Evolutionary conservation across 2,888 invertebrate species (phyloP).

Genomic region (Troides helena): DNA sequence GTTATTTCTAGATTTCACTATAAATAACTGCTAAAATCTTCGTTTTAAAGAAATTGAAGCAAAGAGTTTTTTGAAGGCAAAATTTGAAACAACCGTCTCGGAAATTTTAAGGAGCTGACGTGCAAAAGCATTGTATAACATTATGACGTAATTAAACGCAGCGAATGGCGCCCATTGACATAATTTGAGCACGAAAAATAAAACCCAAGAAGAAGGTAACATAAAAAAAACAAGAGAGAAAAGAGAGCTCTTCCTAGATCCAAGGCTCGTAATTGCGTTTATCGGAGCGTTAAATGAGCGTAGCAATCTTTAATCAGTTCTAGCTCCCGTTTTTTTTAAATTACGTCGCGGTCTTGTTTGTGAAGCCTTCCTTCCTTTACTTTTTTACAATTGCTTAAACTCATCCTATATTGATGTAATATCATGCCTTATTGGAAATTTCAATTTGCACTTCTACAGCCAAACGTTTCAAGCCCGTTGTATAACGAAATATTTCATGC

Average conservation of each 20-base stretch:
- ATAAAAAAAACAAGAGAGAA: conserved; percentile 50
- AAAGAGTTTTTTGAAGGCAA: neutral
- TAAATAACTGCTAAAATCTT: too few species aligned
- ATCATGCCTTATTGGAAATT: conserved; percentile 25
- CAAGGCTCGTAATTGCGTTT: conserved; percentile 67
- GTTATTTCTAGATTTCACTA: too few species aligned
- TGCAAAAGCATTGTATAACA: neutral
- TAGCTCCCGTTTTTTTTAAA: conserved; percentile 46
- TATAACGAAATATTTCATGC: neutral
- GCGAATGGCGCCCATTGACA: conserved; percentile 35
- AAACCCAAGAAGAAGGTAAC: conserved; percentile 41
- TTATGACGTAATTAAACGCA: conserved; percentile 22
- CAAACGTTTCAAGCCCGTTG: neutral
- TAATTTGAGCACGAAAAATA: conserved; percentile 37
- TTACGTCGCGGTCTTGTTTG: conserved; percentile 44
- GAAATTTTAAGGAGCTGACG: neutral
- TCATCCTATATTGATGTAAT: conserved; percentile 29
- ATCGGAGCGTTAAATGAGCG: conserved; percentile 75
- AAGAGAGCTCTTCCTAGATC: conserved; percentile 53
- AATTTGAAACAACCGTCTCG: neutral
- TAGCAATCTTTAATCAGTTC: conserved; percentile 71
- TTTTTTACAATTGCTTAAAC: conserved; percentile 32
- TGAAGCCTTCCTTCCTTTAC: conserved; percentile 37
- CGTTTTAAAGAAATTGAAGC: neutral
- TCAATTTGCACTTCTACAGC: neutral